Evolutionary conservation across 2,797 vertebrate species (phyloP).

Genomic region (Tragopan temminckii): DNA sequence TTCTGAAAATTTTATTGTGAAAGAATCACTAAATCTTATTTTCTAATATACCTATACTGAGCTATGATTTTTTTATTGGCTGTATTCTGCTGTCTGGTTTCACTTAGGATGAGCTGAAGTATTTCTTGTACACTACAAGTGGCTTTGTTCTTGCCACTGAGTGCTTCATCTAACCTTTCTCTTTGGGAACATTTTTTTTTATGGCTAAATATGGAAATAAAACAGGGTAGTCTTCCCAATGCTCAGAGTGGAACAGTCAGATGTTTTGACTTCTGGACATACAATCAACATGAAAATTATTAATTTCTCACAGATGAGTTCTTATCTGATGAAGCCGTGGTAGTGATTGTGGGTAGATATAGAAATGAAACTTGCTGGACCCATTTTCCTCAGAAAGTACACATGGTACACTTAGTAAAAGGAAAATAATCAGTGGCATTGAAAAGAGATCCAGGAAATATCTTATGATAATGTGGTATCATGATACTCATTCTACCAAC

Average conservation of each 20-base stretch:
- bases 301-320: neutral
- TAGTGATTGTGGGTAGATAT: neutral
- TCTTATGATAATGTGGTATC: neutral
- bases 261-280: neutral
- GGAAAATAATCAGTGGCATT: neutral
- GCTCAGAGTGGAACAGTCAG: neutral
- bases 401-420: neutral
- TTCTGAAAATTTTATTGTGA: neutral
- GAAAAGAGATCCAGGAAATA: neutral
- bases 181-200: neutral
- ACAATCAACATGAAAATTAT: neutral
- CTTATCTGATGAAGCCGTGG: neutral
- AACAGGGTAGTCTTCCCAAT: neutral
- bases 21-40: neutral
- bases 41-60: fast-evolving
- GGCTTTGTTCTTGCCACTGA: neutral
- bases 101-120: neutral
- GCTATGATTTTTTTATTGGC: neutral
- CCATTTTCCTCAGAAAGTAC: neutral
- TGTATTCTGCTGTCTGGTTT: neutral
- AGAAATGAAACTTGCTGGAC: neutral
- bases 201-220: neutral
- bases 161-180: neutral
- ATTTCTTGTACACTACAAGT: neutral
- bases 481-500: neutral